Percentiles rank a stretch among this genome's conserved stretches.
Evolutionary conservation across 2,797 vertebrate species (phyloP).

Genomic region (Luscinia megarhynchos): DNA sequence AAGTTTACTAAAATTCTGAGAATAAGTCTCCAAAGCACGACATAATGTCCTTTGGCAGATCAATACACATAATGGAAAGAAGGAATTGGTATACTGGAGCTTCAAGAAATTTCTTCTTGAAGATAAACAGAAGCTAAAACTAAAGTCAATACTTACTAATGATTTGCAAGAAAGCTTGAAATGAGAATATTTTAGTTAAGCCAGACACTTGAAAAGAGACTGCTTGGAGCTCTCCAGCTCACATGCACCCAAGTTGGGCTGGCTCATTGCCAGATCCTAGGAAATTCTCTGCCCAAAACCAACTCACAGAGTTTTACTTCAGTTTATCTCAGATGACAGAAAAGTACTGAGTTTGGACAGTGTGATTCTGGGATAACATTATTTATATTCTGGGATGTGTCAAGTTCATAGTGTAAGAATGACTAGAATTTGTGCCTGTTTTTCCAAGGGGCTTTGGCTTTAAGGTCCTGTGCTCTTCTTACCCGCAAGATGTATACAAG

Average conservation of each 20-base stretch:
- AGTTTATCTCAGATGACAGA: background rate
- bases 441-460: background rate
- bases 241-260: background rate
- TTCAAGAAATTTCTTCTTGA: background rate
- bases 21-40: background rate
- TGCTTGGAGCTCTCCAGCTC: background rate
- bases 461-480: background rate
- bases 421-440: background rate
- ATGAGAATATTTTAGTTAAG: background rate
- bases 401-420: background rate
- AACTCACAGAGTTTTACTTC: background rate
- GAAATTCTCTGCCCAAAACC: background rate
- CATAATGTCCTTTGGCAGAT: background rate
- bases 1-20: background rate
- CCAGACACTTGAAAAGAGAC: background rate
- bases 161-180: background rate
- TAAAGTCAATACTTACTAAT: background rate
- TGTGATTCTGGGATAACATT: background rate
- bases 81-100: background rate
- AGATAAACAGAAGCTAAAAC: background rate
- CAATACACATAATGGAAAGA: background rate
- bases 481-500: background rate
- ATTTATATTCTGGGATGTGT: background rate
- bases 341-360: background rate
- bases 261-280: background rate